A percentile compares a stretch with the other conserved stretches of the same genome.
phyloP scores from a whole-genome alignment of 1,140 invertebrate species.

The Leptopilina clavipes region DNA sequence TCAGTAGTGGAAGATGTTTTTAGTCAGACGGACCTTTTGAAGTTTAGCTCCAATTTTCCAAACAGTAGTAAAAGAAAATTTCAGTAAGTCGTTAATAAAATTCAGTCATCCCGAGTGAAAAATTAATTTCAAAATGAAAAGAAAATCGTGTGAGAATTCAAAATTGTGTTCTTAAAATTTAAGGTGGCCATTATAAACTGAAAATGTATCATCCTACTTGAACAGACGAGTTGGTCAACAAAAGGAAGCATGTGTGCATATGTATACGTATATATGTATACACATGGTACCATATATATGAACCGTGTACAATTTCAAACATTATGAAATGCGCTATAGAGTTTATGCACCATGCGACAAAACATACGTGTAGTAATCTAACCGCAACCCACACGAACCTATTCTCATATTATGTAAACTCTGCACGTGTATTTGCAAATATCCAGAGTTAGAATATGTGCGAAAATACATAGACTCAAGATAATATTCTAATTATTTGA shows the following conservation, averaged over 20 bases:
- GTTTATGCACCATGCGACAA: constrained; percentile 45
- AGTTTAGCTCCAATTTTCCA: too few relatives aligned
- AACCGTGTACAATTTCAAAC: constrained; percentile 45
- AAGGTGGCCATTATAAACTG: neutral
- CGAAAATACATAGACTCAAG: constrained; percentile 34
- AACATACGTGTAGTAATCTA: constrained; percentile 36
- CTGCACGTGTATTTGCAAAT: constrained; percentile 28
- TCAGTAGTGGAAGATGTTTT: too few relatives aligned
- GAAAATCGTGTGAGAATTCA: too few relatives aligned
- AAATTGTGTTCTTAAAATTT: neutral
- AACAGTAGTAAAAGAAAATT: too few relatives aligned
- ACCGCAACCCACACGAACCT: constrained; percentile 39
- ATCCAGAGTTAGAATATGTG: constrained; percentile 25
- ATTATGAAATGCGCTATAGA: constrained; percentile 44
- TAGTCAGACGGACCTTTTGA: too few relatives aligned
- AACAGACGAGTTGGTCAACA: constrained; percentile 36
- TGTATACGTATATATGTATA: neutral
- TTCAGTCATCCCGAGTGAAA: too few relatives aligned
- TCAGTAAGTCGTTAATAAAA: too few relatives aligned
- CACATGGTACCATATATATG: constrained; percentile 27
- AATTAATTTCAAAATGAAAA: too few relatives aligned
- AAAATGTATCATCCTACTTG: neutral
- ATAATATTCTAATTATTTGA: constrained; percentile 33
- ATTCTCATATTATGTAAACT: constrained; percentile 32
- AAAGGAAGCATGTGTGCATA: constrained; percentile 33